Conservation (phyloP, 2,888 invertebrate genomes). For the Flexamia atlantica region DNA sequence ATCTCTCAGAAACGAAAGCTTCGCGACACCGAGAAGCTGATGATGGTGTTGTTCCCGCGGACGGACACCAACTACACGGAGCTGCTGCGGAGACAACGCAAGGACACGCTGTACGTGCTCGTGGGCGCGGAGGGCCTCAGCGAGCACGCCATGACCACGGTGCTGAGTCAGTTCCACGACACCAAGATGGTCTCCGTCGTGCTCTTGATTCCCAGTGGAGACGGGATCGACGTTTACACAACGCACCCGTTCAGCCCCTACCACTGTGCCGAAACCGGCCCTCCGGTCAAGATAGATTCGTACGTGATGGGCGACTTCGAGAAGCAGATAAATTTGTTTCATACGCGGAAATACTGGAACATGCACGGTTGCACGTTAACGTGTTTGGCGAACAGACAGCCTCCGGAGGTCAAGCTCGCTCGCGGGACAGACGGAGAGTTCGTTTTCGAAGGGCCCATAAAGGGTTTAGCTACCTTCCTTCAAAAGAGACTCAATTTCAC, state of each 20-base stretch:
- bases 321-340: constrained; percentile 66
- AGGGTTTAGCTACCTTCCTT: constrained; percentile 62
- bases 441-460: constrained; percentile 46
- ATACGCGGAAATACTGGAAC: constrained; percentile 67
- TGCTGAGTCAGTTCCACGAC: constrained; percentile 47
- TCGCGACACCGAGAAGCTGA: background rate
- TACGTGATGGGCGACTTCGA: constrained; percentile 63
- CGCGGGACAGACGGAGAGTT: constrained; percentile 33
- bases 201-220: constrained; percentile 20
- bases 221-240: constrained; percentile 67
- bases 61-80: background rate
- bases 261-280: constrained; percentile 68
- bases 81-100: constrained; percentile 14
- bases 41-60: constrained; percentile 40
- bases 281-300: constrained; percentile 67
- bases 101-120: constrained; percentile 32
- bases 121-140: background rate
- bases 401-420: constrained; percentile 67
- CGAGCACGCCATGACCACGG: background rate
- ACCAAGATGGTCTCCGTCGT: constrained; percentile 54
- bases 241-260: constrained; percentile 68
- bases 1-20: background rate
- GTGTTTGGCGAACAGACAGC: constrained; percentile 66
- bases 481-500: constrained; percentile 67
- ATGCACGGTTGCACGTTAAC: constrained; percentile 68